These are phyloP conservation scores for Galerucella pusilla DNA, from an alignment of 2,888 invertebrate genomes.

Conservation along the genomic window DNA sequence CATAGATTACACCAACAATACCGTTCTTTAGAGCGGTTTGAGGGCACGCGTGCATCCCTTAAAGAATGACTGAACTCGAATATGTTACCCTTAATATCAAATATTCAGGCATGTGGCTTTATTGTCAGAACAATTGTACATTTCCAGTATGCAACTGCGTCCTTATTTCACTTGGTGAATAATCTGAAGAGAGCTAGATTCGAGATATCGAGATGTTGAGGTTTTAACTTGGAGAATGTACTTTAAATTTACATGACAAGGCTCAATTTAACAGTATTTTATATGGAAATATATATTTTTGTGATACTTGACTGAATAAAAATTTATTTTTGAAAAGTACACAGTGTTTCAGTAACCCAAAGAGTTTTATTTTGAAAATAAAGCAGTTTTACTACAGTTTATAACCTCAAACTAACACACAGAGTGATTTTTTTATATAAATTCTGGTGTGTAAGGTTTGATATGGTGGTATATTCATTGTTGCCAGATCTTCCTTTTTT, in stretches of 20 bases:
- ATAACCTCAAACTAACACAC: too few relatives aligned
- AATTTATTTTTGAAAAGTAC: too few relatives aligned
- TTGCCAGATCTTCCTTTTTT: too few relatives aligned
- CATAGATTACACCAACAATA: constrained; percentile 58
- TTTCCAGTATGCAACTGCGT: constrained; percentile 37
- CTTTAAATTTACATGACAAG: constrained; percentile 16
- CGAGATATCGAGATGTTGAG: neutral
- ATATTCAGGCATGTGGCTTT: constrained; percentile 48
- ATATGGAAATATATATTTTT: neutral
- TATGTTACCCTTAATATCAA: constrained; percentile 41
- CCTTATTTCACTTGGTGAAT: constrained; percentile 11
- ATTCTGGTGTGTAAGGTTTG: too few relatives aligned
- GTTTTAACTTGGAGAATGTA: constrained; percentile 1
- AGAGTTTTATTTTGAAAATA: too few relatives aligned
- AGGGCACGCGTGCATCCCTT: constrained; percentile 44
- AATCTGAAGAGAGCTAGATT: constrained; percentile 6
- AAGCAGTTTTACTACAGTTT: too few relatives aligned
- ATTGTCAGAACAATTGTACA: constrained; percentile 44
- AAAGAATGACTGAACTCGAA: constrained; percentile 15
- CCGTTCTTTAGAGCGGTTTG: constrained; percentile 55
- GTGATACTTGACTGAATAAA: too few relatives aligned
- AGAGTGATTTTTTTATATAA: too few relatives aligned
- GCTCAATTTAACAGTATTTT: neutral
- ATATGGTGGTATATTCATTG: too few relatives aligned
- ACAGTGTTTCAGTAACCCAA: too few relatives aligned